Evolutionary conservation across 2,797 vertebrate genomes (phyloP), one percentile per base, ranked within the genome.

Genomic region (Pelodytes ibericus): DNA sequence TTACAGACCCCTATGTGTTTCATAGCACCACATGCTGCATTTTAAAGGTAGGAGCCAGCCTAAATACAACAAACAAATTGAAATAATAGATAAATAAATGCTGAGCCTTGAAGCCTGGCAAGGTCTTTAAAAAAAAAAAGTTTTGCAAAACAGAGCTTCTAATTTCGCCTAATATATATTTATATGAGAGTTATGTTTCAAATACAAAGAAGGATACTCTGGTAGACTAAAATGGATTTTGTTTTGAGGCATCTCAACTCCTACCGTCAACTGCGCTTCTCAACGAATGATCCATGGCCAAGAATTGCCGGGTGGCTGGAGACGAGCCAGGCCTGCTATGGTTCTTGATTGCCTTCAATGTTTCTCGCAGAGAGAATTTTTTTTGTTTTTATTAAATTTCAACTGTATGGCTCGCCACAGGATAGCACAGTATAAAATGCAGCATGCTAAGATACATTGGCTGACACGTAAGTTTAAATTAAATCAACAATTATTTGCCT

Each of bases 261-360:
- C 63, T 33, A 57, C 73, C 51, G 64, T 75, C 20, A 16, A 24
- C 72, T 60, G 29, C 36, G 51, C 73, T 51, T 49, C n/a, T 25
- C 15, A 75, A 75, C 73, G 68, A 75, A 61, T 75, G 56, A 75
- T 60, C 63, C 57, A 61, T 39, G 51, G 64, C 68, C 53, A 16
- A 4, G 56, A 51, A 49, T 61, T 33, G 53, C 49, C 60, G 15
- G 18, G 20, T 51, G 51, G 25, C 33, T 36, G 64, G 29, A 75
- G 80, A 74, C 33, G 18, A 68, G 56, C n/a, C 26, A 62, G 39
- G 29, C 63, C 24, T 82, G 51, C 44, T 49, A 16, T 20, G 64
- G 31, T 51, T 81, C 47, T 63, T 73, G 74, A 64, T 64, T 74
- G 59, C 60, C 15, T 61, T 79, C 29, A 63, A n/a, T 58, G 51